phyloP scores from a whole-genome alignment of 2,888 invertebrate species.

The Morinoia aosen region DNA sequence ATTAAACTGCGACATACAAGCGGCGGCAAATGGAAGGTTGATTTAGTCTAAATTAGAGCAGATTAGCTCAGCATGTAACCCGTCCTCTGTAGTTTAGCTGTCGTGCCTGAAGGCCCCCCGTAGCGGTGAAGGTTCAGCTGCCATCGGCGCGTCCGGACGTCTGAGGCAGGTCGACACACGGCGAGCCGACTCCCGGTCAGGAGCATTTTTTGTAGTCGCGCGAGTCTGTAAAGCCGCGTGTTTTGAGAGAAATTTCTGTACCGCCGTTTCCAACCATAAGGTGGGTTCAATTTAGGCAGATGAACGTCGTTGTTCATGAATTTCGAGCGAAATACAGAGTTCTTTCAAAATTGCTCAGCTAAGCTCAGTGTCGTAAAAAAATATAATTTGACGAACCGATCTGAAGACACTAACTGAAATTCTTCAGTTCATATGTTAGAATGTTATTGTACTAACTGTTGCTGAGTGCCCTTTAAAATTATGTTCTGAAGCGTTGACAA shows the following conservation, averaged over 20 bases:
- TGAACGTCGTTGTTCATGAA: not conserved
- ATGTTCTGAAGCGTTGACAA: not conserved
- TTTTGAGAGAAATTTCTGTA: not conserved
- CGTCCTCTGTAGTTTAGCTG: not conserved
- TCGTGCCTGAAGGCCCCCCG: not conserved
- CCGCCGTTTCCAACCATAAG: not conserved
- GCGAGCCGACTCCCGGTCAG: not conserved
- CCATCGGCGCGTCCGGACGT: not conserved
- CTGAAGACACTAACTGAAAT: not conserved
- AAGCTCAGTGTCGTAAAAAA: not conserved
- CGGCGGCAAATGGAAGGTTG: not conserved
- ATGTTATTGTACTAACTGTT: not conserved
- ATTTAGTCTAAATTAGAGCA: constrained; percentile 22
- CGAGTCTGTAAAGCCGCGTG: not conserved
- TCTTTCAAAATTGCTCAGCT: not conserved
- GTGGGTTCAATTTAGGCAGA: not conserved
- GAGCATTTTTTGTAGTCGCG: not conserved
- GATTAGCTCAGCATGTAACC: constrained; percentile 30
- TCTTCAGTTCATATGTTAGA: not conserved
- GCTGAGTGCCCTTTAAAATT: not conserved
- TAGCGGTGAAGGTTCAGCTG: not conserved
- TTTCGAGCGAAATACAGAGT: not conserved
- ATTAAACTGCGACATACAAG: not conserved
- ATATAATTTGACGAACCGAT: not conserved
- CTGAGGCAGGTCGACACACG: not conserved